Percentiles rank a stretch among this genome's conserved stretches.
These are phyloP conservation scores for Barypeithes pellucidus DNA, from an alignment of 2,888 invertebrate species.

Conservation along the genomic window DNA sequence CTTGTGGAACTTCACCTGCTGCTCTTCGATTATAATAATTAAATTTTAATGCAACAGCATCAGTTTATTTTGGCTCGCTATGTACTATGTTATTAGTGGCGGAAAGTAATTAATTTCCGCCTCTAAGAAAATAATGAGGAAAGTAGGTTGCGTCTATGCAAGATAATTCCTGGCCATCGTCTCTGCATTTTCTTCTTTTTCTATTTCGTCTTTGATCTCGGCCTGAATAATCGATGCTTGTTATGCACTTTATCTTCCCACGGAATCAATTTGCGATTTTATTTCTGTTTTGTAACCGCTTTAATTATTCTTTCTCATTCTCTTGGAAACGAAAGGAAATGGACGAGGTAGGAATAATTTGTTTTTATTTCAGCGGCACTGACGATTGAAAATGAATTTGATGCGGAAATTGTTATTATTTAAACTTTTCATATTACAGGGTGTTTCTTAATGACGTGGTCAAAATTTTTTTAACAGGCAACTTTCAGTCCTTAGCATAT, in stretches of 20 bases:
- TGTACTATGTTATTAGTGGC: slow-evolving; percentile 2
- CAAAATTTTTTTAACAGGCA: too few relatives aligned
- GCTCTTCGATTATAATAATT: neutral
- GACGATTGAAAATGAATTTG: too few relatives aligned
- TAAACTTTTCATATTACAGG: too few relatives aligned
- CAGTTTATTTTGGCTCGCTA: neutral
- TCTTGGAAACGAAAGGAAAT: slow-evolving; percentile 25
- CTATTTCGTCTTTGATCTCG: slow-evolving; percentile 30
- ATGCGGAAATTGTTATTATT: too few relatives aligned
- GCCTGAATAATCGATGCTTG: slow-evolving; percentile 39
- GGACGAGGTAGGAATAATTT: neutral
- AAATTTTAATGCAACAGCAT: too few relatives aligned
- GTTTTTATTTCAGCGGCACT: neutral
- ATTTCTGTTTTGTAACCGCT: slow-evolving; percentile 26
- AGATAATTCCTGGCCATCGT: slow-evolving; percentile 11
- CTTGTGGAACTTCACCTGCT: too few relatives aligned
- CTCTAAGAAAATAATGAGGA: slow-evolving; percentile 11
- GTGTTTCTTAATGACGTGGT: too few relatives aligned
- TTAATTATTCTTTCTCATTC: slow-evolving; percentile 39
- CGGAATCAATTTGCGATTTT: slow-evolving; percentile 38
- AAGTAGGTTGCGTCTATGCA: slow-evolving; percentile 25
- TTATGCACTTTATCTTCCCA: slow-evolving; percentile 35
- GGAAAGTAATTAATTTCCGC: slow-evolving; percentile 18
- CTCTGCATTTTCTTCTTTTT: slow-evolving; percentile 29
- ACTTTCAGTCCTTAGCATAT: too few relatives aligned